Base-by-base conservation (phyloP, 2,113 vertebrate genomes). In the Xenopus laevis region DNA sequence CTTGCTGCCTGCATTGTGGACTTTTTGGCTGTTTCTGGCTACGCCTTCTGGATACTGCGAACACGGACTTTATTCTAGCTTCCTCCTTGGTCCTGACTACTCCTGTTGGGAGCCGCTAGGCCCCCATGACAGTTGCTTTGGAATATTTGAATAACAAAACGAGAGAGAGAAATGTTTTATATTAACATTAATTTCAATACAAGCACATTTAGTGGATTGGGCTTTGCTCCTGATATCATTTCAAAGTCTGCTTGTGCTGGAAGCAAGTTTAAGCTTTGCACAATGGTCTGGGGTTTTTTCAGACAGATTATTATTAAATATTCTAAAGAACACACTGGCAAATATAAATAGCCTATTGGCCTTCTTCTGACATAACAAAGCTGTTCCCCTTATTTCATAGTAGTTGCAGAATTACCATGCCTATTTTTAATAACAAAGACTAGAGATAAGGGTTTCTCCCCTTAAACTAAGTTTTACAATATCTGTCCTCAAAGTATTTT, bases 391-490 rank as follows among this genome's bases (percentile, higher is more conserved):
- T 55, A 30, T 68, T 60, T 68, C n/a, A 69, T 40, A 62, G 18
- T 62, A 40, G 18, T 62, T 62, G 58, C 47, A 69, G 58, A 75
- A 75, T 69, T 75, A 69, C 57, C 65, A 62, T 52, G 73, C 17
- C 73, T 69, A 63, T 75, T 75, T 75, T 75, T 58, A 75, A 69
- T 75, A 68, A 75, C 73, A 75, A 75, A 45, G 44, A 62, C 18
- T 52, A 45, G 13, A 60, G 73, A 75, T 75, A 75, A 75, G 65
- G 58, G 20, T 33, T 74, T 40, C 30, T 74, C 23, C 59, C 33
- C 53, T 68, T 55, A 40, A 75, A 75, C 53, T 63, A 45, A 44
- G 20, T 69, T 68, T 68, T 52, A 18, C 53, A 33, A 45, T n/a
- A 55, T 9, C 15, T 55, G 5, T 55, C 17, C 15, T 2, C 53